Conservation (phyloP, 2,113 vertebrate species). For the Sula dactylatra region DNA sequence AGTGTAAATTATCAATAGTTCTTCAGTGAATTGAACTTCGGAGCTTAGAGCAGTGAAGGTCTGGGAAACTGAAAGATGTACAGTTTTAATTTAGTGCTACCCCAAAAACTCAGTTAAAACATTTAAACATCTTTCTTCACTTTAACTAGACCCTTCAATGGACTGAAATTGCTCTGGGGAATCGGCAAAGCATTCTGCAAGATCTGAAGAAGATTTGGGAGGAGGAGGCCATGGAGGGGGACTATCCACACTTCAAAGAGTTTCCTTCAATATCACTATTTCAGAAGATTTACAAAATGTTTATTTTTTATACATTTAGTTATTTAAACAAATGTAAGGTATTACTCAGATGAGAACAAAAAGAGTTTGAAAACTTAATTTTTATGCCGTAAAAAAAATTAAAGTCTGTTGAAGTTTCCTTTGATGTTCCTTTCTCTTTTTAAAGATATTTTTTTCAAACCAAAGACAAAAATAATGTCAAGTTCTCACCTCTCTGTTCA, state of each 20-base stretch:
- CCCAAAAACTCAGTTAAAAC: conserved; percentile 16
- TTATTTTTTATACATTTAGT: conserved; percentile 57
- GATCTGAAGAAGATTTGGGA: conserved; percentile 2
- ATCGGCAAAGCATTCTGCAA: not conserved
- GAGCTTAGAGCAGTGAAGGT: conserved; percentile 12
- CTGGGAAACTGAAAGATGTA: conserved; percentile 13
- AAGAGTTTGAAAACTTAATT: conserved; percentile 25
- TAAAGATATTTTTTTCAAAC: not conserved
- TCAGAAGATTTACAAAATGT: conserved; percentile 43
- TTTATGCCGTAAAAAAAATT: not conserved
- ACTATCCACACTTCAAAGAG: conserved; percentile 1
- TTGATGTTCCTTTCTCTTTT: not conserved
- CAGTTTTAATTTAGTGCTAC: conserved; percentile 13
- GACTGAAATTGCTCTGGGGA: conserved; percentile 6
- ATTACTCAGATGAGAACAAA: conserved; percentile 26
- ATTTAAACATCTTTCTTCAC: conserved; percentile 43
- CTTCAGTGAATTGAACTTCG: conserved; percentile 20
- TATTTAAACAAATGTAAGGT: conserved; percentile 36
- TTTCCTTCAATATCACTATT: not conserved
- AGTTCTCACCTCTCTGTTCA: conserved; percentile 5
- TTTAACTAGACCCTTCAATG: conserved; percentile 30
- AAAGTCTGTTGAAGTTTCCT: not conserved
- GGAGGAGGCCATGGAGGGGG: not conserved
- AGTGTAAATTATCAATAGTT: conserved; percentile 35
- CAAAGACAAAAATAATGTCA: not conserved